Evolutionary conservation across 2,113 vertebrate genomes (phyloP).

Genomic region (Cranoglanis bouderius): DNA sequence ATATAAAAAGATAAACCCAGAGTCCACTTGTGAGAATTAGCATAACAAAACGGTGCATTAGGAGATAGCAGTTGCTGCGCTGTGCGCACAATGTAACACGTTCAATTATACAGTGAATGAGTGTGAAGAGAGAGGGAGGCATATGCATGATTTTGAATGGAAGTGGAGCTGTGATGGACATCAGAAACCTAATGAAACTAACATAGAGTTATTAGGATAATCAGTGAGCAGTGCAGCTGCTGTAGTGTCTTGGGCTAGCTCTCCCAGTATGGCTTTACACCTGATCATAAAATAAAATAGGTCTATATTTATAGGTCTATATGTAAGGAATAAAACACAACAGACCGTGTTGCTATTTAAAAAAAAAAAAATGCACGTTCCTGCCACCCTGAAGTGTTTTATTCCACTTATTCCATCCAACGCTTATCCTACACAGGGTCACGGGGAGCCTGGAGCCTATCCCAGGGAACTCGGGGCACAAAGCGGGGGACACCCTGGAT

Average conservation of each 20-base stretch:
- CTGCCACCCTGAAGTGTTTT: too few relatives aligned
- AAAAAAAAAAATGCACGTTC: neutral
- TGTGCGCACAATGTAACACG: constrained; percentile 35
- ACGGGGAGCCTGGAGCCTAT: too few relatives aligned
- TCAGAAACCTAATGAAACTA: constrained; percentile 14
- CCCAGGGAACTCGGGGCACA: too few relatives aligned
- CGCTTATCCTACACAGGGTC: too few relatives aligned
- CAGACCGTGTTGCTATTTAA: neutral
- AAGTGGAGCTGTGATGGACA: constrained; percentile 14
- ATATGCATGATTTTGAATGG: constrained; percentile 29
- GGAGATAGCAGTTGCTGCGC: constrained; percentile 1
- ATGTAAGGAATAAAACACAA: neutral
- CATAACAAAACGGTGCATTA: constrained; percentile 46
- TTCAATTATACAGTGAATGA: constrained; percentile 28
- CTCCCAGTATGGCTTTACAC: neutral
- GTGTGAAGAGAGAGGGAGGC: neutral
- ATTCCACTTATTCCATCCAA: neutral
- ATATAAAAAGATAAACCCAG: constrained; percentile 36
- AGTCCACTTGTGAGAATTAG: constrained; percentile 34
- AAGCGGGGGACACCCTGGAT: too few relatives aligned
- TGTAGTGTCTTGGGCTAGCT: neutral
- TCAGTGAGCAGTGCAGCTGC: neutral
- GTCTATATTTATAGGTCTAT: neutral
- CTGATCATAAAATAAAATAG: neutral
- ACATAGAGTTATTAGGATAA: neutral